Evolutionary conservation across 2,888 invertebrate genomes (phyloP), one percentile per base, ranked within the genome.

Genomic region (Pimpla rufipes): DNA sequence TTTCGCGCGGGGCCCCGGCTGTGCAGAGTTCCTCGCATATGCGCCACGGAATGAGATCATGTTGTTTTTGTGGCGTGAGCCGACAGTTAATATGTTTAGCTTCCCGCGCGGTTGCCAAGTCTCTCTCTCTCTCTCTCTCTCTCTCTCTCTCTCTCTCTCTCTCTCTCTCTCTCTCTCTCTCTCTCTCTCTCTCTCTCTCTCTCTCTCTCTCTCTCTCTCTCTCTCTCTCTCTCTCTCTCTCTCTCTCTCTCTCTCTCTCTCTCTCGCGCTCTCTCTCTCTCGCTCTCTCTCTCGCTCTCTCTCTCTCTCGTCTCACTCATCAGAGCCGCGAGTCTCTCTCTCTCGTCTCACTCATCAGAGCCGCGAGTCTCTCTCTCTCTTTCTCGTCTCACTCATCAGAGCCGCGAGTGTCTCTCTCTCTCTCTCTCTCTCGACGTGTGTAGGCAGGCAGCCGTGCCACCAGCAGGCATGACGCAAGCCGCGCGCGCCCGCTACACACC

Each of bases 41-140:
- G 84, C 90, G 88, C 85, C 87, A 85, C 80, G 89, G 91, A 93
- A 92, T 93, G 93, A 93, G 93, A 93, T 93, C 92, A 92, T 89
- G 92, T 93, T 93, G 92, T 93, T 93, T 93, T 93, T 92, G 93
- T 91, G 92, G 92, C 90, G 90, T 91, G 92, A 92, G 91, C 91
- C 92, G 92, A 91, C 91, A 90, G 92, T 93, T 93, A 92, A 93
- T 93, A 93, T 92, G 93, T 93, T 93, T 92, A 93, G 93, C 92
- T 86, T 85, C 67, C 74, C 74, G 81, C 87, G 83, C 66, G 78
- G 87, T 87, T 88, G 87, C 88, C 87, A 86, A 86, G 83, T 87
- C 76, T 84, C 71, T 73, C 68, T 77, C 57, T 66, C 66, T 70
- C 66, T 77, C 62, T 71, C 57, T 50, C 76, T 73, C 50, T 67